phyloP scores from a whole-genome alignment of 92 coral and sea anemone species.

The Zoanthus solanderi region DNA sequence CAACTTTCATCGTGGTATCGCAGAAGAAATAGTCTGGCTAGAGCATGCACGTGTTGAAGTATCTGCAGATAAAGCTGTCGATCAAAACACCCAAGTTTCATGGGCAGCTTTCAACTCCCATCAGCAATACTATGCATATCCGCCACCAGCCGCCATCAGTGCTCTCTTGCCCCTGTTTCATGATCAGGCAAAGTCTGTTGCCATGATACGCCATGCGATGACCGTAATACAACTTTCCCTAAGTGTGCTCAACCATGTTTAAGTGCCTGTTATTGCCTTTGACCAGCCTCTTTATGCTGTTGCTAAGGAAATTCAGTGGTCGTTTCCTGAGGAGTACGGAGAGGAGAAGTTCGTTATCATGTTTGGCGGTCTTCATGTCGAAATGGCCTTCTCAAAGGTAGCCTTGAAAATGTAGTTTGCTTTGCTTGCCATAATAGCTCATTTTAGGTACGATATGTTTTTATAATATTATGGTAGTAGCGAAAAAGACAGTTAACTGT shows the following conservation, averaged over 20 bases:
- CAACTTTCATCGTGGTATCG: constrained; percentile 40
- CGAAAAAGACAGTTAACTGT: too few species aligned
- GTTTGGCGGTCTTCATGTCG: too few species aligned
- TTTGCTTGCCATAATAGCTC: too few species aligned
- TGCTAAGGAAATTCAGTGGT: constrained; percentile 60
- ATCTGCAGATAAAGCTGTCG: too few species aligned
- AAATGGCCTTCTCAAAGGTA: constrained; percentile 60
- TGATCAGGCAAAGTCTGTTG: constrained; percentile 60
- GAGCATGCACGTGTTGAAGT: constrained; percentile 54
- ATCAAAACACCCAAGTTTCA: constrained; percentile 23
- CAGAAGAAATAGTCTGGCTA: constrained; percentile 44
- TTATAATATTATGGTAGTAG: too few species aligned
- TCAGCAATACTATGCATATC: too few species aligned
- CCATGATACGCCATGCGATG: constrained; percentile 77
- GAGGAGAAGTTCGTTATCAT: too few species aligned
- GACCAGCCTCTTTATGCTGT: constrained; percentile 59
- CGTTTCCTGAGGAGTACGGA: not conserved
- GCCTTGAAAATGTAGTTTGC: constrained; percentile 26
- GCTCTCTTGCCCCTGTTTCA: constrained; percentile 61
- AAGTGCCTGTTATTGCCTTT: constrained; percentile 35
- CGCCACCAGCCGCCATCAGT: constrained; percentile 27
- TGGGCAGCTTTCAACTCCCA: constrained; percentile 65
- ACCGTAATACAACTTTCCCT: constrained; percentile 56
- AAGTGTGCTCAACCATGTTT: constrained; percentile 8
- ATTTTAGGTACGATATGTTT: too few species aligned